phyloP scores from a whole-genome alignment of 2,113 vertebrate species.

The Eudyptes chrysolophus region DNA sequence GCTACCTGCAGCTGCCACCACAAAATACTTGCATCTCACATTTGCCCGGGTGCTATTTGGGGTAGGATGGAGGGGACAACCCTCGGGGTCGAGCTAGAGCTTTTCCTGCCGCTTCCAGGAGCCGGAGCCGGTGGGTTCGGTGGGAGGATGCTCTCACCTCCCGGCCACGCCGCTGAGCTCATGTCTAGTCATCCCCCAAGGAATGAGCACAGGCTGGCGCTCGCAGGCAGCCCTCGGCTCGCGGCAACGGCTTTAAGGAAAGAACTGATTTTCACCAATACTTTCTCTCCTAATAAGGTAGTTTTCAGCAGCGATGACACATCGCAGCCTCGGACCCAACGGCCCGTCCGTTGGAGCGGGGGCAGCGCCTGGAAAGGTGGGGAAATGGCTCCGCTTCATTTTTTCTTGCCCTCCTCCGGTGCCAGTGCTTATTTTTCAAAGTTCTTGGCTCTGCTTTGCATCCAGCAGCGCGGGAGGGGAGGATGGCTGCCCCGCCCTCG shows the following conservation, averaged over 20 bases:
- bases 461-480: neutral
- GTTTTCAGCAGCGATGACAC: constrained; percentile 51
- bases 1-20: neutral
- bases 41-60: neutral
- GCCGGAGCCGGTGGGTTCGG: neutral
- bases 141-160: constrained; percentile 41
- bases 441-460: neutral
- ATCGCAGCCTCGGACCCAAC: neutral
- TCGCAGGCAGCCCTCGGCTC: neutral
- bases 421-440: neutral
- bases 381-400: neutral
- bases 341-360: neutral
- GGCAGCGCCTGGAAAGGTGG: constrained; percentile 10
- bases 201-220: constrained; percentile 33
- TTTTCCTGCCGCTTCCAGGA: neutral
- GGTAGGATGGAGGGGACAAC: neutral
- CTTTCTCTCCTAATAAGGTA: constrained; percentile 67
- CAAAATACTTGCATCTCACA: accelerated
- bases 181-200: constrained; percentile 34
- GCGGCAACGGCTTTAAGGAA: constrained; percentile 20
- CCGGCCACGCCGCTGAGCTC: constrained; percentile 35
- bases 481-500: neutral
- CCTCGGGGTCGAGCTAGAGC: neutral
- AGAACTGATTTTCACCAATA: constrained; percentile 46
- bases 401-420: neutral